Conservation (phyloP, 2,797 vertebrate species). For the Rostrhamus sociabilis region DNA sequence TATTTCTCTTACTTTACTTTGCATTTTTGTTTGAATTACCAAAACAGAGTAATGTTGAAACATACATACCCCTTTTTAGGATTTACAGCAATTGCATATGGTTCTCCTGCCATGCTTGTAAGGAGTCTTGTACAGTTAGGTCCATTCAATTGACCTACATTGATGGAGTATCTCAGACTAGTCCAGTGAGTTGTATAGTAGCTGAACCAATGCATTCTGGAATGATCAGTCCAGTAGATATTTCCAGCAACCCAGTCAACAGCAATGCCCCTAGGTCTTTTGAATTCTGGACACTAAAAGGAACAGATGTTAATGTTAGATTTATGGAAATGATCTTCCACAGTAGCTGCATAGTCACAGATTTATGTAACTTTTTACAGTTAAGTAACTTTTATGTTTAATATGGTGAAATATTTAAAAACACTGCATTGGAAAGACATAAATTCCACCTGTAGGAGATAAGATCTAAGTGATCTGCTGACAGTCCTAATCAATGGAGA, state of each 20-base stretch:
- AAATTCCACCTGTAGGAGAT: neutral
- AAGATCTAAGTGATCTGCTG: neutral
- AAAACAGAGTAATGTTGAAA: neutral
- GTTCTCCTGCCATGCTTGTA: constrained; percentile 95
- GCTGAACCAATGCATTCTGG: constrained; percentile 99
- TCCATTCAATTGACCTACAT: constrained; percentile 93
- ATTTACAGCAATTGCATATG: constrained; percentile 95
- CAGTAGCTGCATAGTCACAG: neutral
- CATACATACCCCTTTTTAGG: constrained; percentile 88
- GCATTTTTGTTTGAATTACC: neutral
- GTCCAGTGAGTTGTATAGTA: constrained; percentile 99
- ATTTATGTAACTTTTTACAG: neutral
- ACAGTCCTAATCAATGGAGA: neutral
- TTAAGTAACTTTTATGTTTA: neutral
- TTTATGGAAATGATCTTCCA: neutral
- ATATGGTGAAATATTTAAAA: neutral
- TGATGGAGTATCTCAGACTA: constrained; percentile 95
- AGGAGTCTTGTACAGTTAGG: constrained; percentile 95
- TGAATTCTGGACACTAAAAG: constrained; percentile 93
- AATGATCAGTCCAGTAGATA: constrained; percentile 98
- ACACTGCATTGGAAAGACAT: neutral
- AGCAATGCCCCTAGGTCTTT: constrained; percentile 91
- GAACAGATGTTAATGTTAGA: constrained; percentile 10
- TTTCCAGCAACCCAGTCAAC: constrained; percentile 98
- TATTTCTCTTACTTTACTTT: neutral